phyloP scores from a whole-genome alignment of 2,797 vertebrate species.

The Pangasius larnaudii region DNA sequence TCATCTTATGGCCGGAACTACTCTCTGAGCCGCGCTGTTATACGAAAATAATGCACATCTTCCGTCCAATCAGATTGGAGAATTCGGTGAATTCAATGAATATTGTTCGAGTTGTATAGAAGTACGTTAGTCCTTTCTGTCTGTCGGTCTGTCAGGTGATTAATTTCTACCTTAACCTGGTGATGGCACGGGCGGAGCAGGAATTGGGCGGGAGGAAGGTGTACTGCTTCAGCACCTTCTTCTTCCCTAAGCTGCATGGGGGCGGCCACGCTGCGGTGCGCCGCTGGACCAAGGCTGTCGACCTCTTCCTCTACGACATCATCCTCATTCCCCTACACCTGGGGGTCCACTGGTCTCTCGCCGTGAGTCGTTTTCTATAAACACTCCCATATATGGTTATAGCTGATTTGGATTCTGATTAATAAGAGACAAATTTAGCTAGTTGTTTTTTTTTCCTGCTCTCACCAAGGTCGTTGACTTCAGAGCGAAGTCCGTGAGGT shows the following conservation, averaged over 20 bases:
- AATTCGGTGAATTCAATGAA: background rate
- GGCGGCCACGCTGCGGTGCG: conserved; percentile 82
- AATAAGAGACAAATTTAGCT: background rate
- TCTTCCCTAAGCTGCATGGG: conserved; percentile 84
- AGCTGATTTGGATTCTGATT: background rate
- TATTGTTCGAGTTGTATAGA: background rate
- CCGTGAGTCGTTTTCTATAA: conserved; percentile 69
- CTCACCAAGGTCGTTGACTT: conserved; percentile 84
- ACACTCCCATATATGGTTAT: background rate
- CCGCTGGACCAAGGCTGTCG: conserved; percentile 90
- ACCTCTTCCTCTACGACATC: conserved; percentile 86
- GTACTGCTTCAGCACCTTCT: conserved; percentile 91
- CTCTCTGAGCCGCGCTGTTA: background rate
- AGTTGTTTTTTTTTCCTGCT: background rate
- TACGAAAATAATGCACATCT: background rate
- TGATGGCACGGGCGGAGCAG: conserved; percentile 81
- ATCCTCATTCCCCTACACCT: conserved; percentile 89
- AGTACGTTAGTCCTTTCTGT: background rate
- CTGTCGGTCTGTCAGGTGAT: conserved; percentile 77
- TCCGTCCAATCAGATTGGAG: conserved; percentile 54
- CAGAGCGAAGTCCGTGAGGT: conserved; percentile 80
- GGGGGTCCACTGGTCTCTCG: conserved; percentile 87
- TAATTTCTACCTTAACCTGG: conserved; percentile 92
- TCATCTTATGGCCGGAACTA: background rate
- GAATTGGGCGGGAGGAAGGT: conserved; percentile 72